These are phyloP conservation scores for Lithophane socia DNA, from an alignment of 2,888 invertebrate genomes.

Conservation along the genomic window DNA sequence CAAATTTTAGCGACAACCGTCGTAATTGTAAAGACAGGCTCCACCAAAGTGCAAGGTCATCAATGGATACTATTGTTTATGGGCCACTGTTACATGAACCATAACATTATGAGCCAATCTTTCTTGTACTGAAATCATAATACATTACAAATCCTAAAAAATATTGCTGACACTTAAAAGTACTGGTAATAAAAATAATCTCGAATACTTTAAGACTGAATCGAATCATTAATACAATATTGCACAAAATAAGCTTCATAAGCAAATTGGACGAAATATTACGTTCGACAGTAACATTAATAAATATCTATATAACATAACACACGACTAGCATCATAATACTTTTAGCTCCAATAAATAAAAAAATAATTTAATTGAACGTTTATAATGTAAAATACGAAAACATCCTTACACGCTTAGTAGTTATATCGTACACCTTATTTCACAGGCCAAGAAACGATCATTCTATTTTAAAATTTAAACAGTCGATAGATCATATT, in stretches of 20 bases:
- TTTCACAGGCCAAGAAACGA: constrained; percentile 84
- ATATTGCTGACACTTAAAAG: constrained; percentile 55
- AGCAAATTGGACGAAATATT: constrained; percentile 82
- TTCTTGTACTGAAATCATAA: constrained; percentile 43
- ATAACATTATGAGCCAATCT: constrained; percentile 11
- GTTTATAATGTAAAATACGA: constrained; percentile 62
- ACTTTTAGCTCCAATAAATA: constrained; percentile 79
- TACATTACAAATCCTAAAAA: constrained; percentile 45
- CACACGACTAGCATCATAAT: constrained; percentile 89
- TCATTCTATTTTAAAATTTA: constrained; percentile 84
- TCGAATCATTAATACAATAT: constrained; percentile 67
- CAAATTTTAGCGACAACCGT: neutral
- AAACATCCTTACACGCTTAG: constrained; percentile 73
- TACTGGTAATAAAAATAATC: constrained; percentile 55
- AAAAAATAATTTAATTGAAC: constrained; percentile 72
- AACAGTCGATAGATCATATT: constrained; percentile 58
- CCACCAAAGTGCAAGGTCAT: neutral
- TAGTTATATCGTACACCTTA: constrained; percentile 68
- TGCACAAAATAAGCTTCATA: constrained; percentile 83
- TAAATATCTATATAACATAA: constrained; percentile 72
- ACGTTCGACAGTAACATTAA: constrained; percentile 67
- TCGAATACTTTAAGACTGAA: constrained; percentile 61
- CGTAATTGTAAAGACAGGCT: neutral
- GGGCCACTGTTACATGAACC: constrained; percentile 8
- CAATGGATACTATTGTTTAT: constrained; percentile 5